Evolutionary conservation across 2,888 invertebrate species (phyloP), one percentile per base, ranked within the genome.

Genomic region (Augiades crinisus): DNA sequence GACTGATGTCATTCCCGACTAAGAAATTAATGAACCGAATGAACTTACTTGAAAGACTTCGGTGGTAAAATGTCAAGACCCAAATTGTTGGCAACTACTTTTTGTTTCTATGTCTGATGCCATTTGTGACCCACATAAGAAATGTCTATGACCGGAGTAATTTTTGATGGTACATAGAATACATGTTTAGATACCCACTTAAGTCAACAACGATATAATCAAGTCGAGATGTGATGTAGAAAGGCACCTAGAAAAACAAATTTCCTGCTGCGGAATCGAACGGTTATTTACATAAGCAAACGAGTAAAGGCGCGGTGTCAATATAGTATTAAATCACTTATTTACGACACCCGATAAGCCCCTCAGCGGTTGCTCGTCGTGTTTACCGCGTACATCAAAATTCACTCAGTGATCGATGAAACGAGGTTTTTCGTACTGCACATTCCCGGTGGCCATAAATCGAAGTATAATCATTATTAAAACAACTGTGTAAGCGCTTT

Each of bases 1-100:
- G 47, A 50, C 14, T 59, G 61, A 58, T 60, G 62, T 60, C 58
- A 63, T 58, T 51, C 51, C 49, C 27, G 45, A 55, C 55, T 56
- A 45, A 41, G 53, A 55, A 33, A 53, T 56, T 38, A 47, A 47
- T 47, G 47, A 38, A 37, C 38, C 47, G 31, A 38, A 47, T 38
- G 47, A 47, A 47, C 38, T 47, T 47, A 47, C 38, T 6, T 24
- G 46, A 47, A 38, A 47, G n/a, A 30, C 17, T 31, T 47, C 38
- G 27, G 13, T 27, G 8, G 22, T 27, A 46, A 46, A 46, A 46
- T 46, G 36, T 37, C 46, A 33, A 27, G 36, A 46, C 46, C 13
- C 24, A 46, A 36, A 46, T 46, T 46, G 36, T 46, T 46, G 46
- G 46, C 46, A 46, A 14, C 36, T 30, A 17, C 14, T 45, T 22